Conservation (phyloP, 2,797 vertebrate genomes). For the Taenioides sp. region DNA sequence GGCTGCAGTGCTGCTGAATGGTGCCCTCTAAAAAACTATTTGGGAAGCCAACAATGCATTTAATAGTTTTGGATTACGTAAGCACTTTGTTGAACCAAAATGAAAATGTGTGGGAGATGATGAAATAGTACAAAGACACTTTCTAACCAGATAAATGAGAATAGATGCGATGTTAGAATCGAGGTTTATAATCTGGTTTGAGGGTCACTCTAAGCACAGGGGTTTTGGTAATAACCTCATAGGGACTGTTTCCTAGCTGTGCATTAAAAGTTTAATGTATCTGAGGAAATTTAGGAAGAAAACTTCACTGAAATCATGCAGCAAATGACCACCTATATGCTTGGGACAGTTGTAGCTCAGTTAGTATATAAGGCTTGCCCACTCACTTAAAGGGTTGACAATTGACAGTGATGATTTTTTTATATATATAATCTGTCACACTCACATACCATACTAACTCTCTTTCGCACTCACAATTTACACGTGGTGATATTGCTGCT, state of each 20-base stretch:
- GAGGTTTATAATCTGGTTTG: conserved; percentile 17
- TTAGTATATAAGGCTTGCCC: too few relatives aligned
- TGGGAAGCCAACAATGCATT: conserved; percentile 55
- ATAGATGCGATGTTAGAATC: conserved; percentile 17
- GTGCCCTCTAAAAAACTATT: conserved; percentile 49
- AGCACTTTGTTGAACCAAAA: conserved; percentile 35
- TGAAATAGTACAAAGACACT: conserved; percentile 30
- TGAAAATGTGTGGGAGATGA: conserved; percentile 37
- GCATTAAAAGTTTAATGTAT: neutral
- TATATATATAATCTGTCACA: too few relatives aligned
- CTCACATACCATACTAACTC: too few relatives aligned
- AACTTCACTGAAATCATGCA: too few relatives aligned
- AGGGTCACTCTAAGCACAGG: neutral
- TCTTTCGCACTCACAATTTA: too few relatives aligned
- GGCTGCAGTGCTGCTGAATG: conserved; percentile 45
- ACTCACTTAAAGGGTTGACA: too few relatives aligned
- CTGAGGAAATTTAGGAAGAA: too few relatives aligned
- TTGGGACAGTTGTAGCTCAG: too few relatives aligned
- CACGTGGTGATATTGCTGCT: too few relatives aligned
- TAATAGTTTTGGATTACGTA: conserved; percentile 50
- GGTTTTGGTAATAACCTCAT: conserved; percentile 22
- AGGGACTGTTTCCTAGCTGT: conserved; percentile 10
- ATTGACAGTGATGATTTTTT: too few relatives aligned
- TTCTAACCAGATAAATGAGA: conserved; percentile 45
- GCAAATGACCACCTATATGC: too few relatives aligned